Evolutionary conservation across 64 coral and sea anemone genomes (phyloP), one percentile per base, ranked within the genome.

Genomic region (Montipora cactus): DNA sequence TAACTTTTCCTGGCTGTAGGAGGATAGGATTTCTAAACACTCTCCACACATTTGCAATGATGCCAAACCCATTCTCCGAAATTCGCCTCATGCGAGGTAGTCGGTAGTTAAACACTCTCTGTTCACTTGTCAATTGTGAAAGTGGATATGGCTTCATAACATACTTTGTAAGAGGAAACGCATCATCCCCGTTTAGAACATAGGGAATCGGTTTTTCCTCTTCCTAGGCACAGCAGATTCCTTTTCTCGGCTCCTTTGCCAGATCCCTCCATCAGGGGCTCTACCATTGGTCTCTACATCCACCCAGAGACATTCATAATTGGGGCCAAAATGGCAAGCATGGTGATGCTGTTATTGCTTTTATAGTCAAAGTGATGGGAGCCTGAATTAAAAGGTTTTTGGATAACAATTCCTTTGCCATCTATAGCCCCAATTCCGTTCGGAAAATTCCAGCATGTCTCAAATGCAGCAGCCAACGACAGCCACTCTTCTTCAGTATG

Each of bases 21-120:
- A 57, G 52, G 52, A 57, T 57, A 57, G 52, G 10, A 57, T 57
- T 57, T 57, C 52, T 57, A 0, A 57, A 57, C 52, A 57, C 52
- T 57, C 52, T 55, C 52, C 52, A 57, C 52, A 57, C 52, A 25
- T 44, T 87, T 3, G 25, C 86, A 47, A 89, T 8, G 0, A 89
- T 89, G 9, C 87, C 87, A 77, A 89, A 89, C n/a, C 87, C 74
- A 55, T 89, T 89, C 18, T 89, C 71, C 2, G 87, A 89, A 16
- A 89, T 89, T 25, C 87, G 9, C 64, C 87, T 20, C 87, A 89
- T 89, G 37, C 50, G 23, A 5, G 87, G 55, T 13, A 87, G 74
- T 57, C 78, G 59, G 20, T 89, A 78, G 52, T 59, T 78, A 28
- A 89, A 89, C 0, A 89, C 5, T 7, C 77, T 75, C 15, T 90